Conservation (phyloP, 2,797 vertebrate species). For the Alcedo quadribrachys region DNA sequence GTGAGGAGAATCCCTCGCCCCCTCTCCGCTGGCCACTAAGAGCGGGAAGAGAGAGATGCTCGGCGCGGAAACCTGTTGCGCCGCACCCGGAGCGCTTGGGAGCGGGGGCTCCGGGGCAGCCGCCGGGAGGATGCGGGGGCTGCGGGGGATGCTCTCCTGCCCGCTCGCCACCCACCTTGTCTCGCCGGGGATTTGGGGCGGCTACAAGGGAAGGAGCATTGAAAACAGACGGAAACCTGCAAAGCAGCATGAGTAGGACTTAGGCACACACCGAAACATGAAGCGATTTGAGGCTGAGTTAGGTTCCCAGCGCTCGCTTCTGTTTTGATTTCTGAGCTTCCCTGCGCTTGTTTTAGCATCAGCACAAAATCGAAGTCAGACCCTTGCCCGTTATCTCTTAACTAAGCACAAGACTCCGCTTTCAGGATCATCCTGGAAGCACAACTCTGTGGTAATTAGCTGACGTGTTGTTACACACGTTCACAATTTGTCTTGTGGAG, state of each 20-base stretch:
- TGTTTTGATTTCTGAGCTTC: neutral
- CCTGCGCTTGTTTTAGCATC: neutral
- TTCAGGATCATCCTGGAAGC: accelerated
- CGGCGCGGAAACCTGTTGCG: neutral
- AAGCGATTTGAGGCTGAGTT: too few species aligned
- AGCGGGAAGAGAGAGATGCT: neutral
- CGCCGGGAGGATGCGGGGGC: neutral
- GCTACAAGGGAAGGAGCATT: accelerated
- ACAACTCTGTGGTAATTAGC: accelerated
- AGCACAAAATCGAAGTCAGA: neutral
- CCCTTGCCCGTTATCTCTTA: accelerated
- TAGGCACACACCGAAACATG: accelerated
- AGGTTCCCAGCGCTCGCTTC: neutral
- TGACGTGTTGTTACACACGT: accelerated
- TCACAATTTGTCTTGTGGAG: accelerated
- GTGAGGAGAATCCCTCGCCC: accelerated
- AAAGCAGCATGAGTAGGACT: neutral
- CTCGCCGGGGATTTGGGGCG: accelerated
- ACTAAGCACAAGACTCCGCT: neutral
- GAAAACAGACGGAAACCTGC: neutral
- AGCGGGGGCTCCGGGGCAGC: too few species aligned
- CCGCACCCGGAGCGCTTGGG: accelerated
- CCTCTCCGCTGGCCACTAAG: too few species aligned
- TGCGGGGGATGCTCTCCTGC: accelerated
- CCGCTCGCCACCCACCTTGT: accelerated